Evolutionary conservation across 2,797 vertebrate genomes (phyloP).

Genomic region (Myripristis jacobus): DNA sequence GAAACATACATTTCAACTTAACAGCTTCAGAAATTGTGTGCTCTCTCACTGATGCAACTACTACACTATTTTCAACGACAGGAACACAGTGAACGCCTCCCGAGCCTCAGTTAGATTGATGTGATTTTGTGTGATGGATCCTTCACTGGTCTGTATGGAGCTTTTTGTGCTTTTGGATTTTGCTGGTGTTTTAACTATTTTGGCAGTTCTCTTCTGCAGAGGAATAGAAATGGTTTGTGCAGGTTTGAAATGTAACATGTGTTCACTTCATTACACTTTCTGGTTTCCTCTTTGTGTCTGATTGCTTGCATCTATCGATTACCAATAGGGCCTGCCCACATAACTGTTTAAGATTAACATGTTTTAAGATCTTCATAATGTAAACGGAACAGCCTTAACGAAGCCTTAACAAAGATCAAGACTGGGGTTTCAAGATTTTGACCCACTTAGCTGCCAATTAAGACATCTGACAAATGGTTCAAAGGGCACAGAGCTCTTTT

Average conservation of each 20-base stretch:
- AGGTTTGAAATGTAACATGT: not conserved
- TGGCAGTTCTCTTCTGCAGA: not conserved
- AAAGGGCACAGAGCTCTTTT: not conserved
- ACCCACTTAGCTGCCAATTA: too few species aligned
- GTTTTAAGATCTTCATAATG: too few species aligned
- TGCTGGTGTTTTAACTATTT: not conserved
- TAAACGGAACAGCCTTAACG: too few species aligned
- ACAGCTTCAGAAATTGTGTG: not conserved
- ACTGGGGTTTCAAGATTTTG: too few species aligned
- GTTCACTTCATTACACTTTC: not conserved
- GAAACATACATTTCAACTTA: not conserved
- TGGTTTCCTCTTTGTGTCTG: not conserved
- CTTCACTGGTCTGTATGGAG: not conserved
- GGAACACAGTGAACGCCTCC: not conserved
- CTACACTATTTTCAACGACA: too few species aligned
- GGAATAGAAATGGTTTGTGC: not conserved
- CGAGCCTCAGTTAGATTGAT: constrained; percentile 1
- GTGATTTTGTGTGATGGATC: not conserved
- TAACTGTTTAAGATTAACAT: too few species aligned
- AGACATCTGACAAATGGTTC: not conserved
- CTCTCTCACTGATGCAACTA: constrained; percentile 1
- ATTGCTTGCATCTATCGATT: too few species aligned
- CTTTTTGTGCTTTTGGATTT: not conserved
- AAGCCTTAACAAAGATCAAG: too few species aligned
- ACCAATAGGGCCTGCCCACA: too few species aligned